Evolutionary conservation across 2,888 invertebrate species (phyloP).

Genomic region (Cremastobaeus sp.): DNA sequence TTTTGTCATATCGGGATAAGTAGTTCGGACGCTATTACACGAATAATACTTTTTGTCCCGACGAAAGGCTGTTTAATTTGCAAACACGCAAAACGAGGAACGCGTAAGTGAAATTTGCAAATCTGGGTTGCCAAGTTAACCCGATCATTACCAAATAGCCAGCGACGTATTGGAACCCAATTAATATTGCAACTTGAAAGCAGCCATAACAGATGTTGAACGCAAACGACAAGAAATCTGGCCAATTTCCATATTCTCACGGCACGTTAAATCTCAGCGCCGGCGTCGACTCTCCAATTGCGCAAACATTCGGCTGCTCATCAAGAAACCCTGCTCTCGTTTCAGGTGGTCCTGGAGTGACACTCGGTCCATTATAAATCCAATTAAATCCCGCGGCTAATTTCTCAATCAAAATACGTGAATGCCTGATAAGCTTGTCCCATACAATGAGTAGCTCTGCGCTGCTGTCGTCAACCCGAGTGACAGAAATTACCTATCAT

Average conservation of each 20-base stretch:
- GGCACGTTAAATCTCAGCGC: constrained; percentile 37
- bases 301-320: constrained; percentile 27
- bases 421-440: constrained; percentile 25
- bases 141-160: constrained; percentile 54
- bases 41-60: background rate
- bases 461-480: constrained; percentile 18
- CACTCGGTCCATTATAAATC: constrained; percentile 49
- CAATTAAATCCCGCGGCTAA: constrained; percentile 49
- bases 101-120: constrained; percentile 42
- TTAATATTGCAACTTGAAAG: constrained; percentile 44
- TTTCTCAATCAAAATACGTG: constrained; percentile 48
- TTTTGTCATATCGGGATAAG: no score
- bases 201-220: constrained; percentile 42
- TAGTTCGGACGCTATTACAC: no score
- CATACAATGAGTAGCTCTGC: constrained; percentile 21
- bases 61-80: constrained; percentile 19
- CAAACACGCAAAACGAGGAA: constrained; percentile 19
- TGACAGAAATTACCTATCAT: constrained; percentile 23
- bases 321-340: constrained; percentile 26
- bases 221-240: constrained; percentile 37
- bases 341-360: constrained; percentile 51
- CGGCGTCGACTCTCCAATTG: constrained; percentile 40
- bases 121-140: constrained; percentile 41
- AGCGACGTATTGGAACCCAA: constrained; percentile 54
- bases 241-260: constrained; percentile 50